phyloP scores from a whole-genome alignment of 1,140 invertebrate genomes.

The Chrysomallon squamiferum region DNA sequence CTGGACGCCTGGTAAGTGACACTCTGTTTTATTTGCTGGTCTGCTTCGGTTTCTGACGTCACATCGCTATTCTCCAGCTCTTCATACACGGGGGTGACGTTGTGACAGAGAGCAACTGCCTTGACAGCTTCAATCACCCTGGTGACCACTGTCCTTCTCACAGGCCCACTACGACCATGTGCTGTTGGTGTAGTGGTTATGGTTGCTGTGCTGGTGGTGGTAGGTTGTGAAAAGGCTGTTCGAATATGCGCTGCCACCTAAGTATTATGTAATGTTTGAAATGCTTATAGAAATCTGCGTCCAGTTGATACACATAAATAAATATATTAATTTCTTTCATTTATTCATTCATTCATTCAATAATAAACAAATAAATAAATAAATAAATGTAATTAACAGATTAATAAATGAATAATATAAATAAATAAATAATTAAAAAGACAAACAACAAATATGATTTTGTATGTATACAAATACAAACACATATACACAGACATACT shows the following conservation, averaged over 20 bases:
- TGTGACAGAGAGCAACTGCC: conserved; percentile 96
- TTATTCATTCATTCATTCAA: too few species aligned
- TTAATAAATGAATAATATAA: too few species aligned
- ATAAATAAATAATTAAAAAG: too few species aligned
- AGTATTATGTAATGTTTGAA: background rate
- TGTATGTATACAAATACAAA: too few species aligned
- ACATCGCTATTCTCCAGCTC: conserved; percentile 55
- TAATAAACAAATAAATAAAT: too few species aligned
- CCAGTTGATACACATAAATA: too few species aligned
- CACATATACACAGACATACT: too few species aligned
- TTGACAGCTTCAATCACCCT: conserved; percentile 89
- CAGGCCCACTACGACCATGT: conserved; percentile 30
- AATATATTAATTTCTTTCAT: too few species aligned
- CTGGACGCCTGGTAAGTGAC: conserved; percentile 87
- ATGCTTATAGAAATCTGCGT: too few species aligned
- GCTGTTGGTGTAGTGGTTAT: conserved; percentile 27
- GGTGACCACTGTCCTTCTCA: conserved; percentile 70
- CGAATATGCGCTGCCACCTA: conserved; percentile 52
- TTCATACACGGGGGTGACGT: conserved; percentile 97
- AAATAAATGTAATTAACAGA: too few species aligned
- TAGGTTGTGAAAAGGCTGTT: conserved; percentile 46
- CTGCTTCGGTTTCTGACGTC: conserved; percentile 54
- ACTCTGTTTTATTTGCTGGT: conserved; percentile 54
- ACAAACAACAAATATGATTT: too few species aligned
- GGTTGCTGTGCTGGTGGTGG: conserved; percentile 11